phyloP scores from a whole-genome alignment of 1,140 invertebrate species.

The Drosophila obscura region DNA sequence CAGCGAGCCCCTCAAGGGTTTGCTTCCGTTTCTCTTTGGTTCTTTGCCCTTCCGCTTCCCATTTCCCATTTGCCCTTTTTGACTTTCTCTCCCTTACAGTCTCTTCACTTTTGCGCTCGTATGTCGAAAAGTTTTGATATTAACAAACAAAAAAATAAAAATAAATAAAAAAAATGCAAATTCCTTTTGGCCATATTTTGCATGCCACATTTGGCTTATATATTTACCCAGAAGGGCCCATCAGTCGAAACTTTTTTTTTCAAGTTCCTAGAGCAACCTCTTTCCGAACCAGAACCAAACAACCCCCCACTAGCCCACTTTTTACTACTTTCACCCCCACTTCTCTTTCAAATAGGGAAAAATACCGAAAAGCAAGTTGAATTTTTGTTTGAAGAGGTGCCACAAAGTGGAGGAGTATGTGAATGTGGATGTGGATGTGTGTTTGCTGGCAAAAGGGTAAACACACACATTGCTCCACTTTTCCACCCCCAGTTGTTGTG shows the following conservation, averaged over 20 bases:
- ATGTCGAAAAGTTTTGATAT: constrained; percentile 43
- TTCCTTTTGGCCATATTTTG: constrained; percentile 68
- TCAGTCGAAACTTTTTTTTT: constrained; percentile 46
- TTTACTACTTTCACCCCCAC: constrained; percentile 9
- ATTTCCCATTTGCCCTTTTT: neutral
- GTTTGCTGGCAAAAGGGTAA: constrained; percentile 36
- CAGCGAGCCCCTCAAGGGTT: too few species aligned
- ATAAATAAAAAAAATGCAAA: constrained; percentile 47
- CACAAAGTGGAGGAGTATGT: neutral
- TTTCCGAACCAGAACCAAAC: neutral
- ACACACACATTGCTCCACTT: constrained; percentile 22
- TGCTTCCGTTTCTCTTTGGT: neutral
- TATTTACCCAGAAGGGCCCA: constrained; percentile 32
- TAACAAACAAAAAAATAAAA: constrained; percentile 20
- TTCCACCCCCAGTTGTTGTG: constrained; percentile 21
- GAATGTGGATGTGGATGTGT: neutral
- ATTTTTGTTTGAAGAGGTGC: constrained; percentile 71
- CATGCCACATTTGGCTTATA: constrained; percentile 69
- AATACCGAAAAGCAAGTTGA: constrained; percentile 45
- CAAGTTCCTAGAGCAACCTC: constrained; percentile 49
- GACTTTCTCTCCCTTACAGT: neutral
- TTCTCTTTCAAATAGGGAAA: constrained; percentile 22
- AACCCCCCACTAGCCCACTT: too few species aligned
- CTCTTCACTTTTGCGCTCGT: constrained; percentile 10
- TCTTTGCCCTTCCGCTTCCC: neutral